phyloP scores from a whole-genome alignment of 2,888 invertebrate species.

The Pristionchus maxplancki region DNA sequence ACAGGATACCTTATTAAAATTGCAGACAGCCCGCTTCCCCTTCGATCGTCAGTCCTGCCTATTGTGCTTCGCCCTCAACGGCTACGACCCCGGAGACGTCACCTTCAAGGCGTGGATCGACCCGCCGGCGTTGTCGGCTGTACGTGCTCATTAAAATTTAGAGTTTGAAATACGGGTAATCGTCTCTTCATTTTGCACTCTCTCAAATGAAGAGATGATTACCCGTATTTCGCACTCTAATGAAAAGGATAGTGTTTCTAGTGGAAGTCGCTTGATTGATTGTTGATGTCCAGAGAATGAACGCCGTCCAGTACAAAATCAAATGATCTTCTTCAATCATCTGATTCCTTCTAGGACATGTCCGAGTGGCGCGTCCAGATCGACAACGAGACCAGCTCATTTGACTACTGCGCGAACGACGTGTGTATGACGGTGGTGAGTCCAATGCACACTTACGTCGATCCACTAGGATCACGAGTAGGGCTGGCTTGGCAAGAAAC shows the following conservation, averaged over 20 bases:
- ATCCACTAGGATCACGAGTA: neutral
- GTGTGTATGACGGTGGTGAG: neutral
- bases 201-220: too few species aligned
- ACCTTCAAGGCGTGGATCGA: neutral
- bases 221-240: too few species aligned
- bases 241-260: neutral
- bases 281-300: too few species aligned
- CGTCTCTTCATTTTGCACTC: too few species aligned
- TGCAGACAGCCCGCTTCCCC: neutral
- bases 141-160: neutral
- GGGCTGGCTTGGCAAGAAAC: too few species aligned
- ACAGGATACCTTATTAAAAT: too few species aligned
- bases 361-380: conserved; percentile 27
- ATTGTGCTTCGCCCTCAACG: conserved; percentile 4
- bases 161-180: neutral
- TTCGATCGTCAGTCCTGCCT: neutral
- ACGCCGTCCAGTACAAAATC: too few species aligned
- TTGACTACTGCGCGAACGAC: neutral
- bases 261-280: too few species aligned
- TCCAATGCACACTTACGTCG: neutral
- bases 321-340: too few species aligned
- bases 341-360: neutral
- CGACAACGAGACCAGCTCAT: neutral
- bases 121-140: neutral
- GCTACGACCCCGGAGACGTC: neutral